Evolutionary conservation across 2,888 invertebrate species (phyloP), one percentile per base, ranked within the genome.

Genomic region (Ischnura elegans): DNA sequence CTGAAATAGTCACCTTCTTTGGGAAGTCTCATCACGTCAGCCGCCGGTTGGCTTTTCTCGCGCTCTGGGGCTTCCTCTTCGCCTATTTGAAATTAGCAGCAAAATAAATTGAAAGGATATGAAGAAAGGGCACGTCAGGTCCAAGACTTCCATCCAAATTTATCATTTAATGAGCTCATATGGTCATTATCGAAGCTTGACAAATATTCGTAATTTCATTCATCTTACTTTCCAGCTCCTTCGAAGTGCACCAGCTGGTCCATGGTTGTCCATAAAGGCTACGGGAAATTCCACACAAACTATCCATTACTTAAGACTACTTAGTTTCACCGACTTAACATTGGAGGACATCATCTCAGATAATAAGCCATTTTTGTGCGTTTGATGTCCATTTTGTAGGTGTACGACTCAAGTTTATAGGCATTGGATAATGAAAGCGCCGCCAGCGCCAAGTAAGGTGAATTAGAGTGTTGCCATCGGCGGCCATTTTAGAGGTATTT

Each of bases 1-100:
- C n/a, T 42, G 45, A 61, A 90, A 90, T 90, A 90, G 43, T 90
- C 90, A 90, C 90, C 90, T 90, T 90, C 90, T 90, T 90, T 90
- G 19, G 90, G 90, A n/a, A 90, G 90, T n/a, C 90, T 61, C 90
- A 90, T 90, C 61, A 90, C 90, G 66, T 90, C 90, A 43, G 90
- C 90, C 45, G 61, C 90, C 16, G 90, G 90, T 43, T 90, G 90
- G 43, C 36, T 90, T 61, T 90, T 42, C n/a, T 90, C 61, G n/a
- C 42, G 6, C n/a, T 36, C 25, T 42, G 61, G 43, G 0, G 61
- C 21, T n/a, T 90, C 90, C 19, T 90, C 90, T 25, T 90, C 90
- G 13, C 42, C 90, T 90, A n/a, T 90, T 43, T 36, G 55, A 61
- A 61, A 25, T 43, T 66, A 87, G 21, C n/a, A 25, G 42, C 36